These are phyloP conservation scores for Icerya purchasi DNA, from an alignment of 2,888 invertebrate genomes.

Conservation along the genomic window DNA sequence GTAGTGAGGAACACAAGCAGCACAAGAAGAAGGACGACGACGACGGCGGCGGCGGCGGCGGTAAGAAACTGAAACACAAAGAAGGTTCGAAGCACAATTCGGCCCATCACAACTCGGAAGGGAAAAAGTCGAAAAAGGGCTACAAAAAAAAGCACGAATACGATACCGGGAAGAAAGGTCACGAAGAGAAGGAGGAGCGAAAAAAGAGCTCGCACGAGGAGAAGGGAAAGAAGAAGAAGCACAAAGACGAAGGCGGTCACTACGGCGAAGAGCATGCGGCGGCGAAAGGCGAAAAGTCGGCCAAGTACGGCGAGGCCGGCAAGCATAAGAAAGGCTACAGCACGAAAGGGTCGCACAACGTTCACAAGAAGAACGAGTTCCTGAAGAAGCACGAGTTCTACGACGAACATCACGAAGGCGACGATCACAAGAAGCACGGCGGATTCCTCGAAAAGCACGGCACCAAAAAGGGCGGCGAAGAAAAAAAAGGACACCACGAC, in stretches of 20 bases:
- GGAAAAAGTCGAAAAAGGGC: slow-evolving; percentile 40
- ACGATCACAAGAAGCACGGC: slow-evolving; percentile 41
- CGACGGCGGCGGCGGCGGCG: not conserved
- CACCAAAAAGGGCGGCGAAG: slow-evolving; percentile 25
- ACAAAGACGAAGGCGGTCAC: slow-evolving; percentile 40
- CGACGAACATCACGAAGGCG: slow-evolving; percentile 47
- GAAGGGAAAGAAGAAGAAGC: slow-evolving; percentile 36
- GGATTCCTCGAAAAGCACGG: slow-evolving; percentile 34
- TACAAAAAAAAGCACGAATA: slow-evolving; percentile 40
- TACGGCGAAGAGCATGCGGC: slow-evolving; percentile 41
- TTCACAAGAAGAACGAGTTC: slow-evolving; percentile 53
- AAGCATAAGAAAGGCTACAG: slow-evolving; percentile 50
- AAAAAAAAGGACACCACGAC: slow-evolving; percentile 18
- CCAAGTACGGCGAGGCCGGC: slow-evolving; percentile 30
- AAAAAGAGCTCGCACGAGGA: slow-evolving; percentile 38
- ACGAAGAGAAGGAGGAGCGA: slow-evolving; percentile 43
- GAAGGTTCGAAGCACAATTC: slow-evolving; percentile 34
- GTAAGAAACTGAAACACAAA: slow-evolving; percentile 23
- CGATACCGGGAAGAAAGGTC: slow-evolving; percentile 39
- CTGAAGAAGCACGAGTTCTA: slow-evolving; percentile 54
- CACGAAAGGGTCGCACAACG: slow-evolving; percentile 49
- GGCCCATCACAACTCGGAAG: slow-evolving; percentile 32
- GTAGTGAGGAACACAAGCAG: not conserved
- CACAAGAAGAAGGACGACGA: not conserved
- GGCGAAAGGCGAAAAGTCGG: slow-evolving; percentile 41